Conservation (phyloP, 2,113 vertebrate species). For the Pangasianodon hypophthalmus region DNA sequence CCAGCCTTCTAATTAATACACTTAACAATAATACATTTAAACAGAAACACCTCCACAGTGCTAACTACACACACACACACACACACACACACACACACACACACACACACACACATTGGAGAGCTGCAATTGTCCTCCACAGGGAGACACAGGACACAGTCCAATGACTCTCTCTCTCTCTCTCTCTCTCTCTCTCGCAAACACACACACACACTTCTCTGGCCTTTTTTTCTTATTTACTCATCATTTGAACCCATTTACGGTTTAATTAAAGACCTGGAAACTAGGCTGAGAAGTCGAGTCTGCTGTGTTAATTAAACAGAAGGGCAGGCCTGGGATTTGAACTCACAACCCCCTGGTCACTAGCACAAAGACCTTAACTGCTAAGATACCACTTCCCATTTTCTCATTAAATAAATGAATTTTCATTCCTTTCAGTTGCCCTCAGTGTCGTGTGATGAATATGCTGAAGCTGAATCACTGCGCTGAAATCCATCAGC, state of each 20-base stretch:
- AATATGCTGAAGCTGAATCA: not conserved
- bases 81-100: not conserved
- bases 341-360: slow-evolving; percentile 7
- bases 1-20: not conserved
- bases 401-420: not conserved
- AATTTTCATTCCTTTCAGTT: not conserved
- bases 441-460: not conserved
- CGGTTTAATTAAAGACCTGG: slow-evolving; percentile 54
- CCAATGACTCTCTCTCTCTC: slow-evolving; percentile 3
- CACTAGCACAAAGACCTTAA: not conserved
- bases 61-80: not conserved
- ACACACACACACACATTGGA: not conserved
- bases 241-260: slow-evolving; percentile 48
- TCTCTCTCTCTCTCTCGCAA: not conserved
- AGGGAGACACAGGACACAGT: not conserved
- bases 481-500: not conserved
- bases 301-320: slow-evolving; percentile 52
- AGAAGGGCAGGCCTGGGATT: slow-evolving; percentile 16
- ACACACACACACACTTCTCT: not conserved
- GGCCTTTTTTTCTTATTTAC: slow-evolving; percentile 17
- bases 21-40: not conserved
- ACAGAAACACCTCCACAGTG: not conserved
- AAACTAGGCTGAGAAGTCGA: slow-evolving; percentile 39
- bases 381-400: not conserved
- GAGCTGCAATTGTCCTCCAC: not conserved